phyloP scores from a whole-genome alignment of 64 coral and sea anemone species.

The Catalaphyllia jardinei region DNA sequence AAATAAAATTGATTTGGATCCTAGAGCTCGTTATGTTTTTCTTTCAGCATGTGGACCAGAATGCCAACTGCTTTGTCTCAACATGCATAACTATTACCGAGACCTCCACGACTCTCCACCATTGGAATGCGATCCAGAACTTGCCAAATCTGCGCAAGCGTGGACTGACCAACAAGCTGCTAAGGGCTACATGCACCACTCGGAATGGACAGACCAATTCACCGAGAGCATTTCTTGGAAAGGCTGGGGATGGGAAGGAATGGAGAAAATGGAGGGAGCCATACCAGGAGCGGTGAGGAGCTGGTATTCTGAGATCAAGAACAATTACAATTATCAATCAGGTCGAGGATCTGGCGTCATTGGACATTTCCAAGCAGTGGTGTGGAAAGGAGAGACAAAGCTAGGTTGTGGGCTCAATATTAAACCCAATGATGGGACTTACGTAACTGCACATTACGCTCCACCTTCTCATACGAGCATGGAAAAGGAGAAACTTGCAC shows the following conservation, averaged over 20 bases:
- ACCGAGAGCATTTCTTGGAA: constrained; percentile 83
- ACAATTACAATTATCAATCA: constrained; percentile 40
- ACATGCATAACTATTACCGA: constrained; percentile 61
- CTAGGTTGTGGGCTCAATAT: constrained; percentile 74
- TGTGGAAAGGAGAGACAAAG: constrained; percentile 58
- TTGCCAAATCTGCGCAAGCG: constrained; percentile 44
- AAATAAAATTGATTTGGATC: too few relatives aligned
- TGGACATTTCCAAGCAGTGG: constrained; percentile 72
- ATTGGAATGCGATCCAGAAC: constrained; percentile 32
- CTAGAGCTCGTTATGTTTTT: neutral
- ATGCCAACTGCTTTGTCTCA: constrained; percentile 48
- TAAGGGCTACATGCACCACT: neutral
- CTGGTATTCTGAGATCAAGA: constrained; percentile 97
- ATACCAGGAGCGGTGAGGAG: constrained; percentile 74
- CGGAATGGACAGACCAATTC: constrained; percentile 15
- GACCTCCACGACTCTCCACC: constrained; percentile 44
- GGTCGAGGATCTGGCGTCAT: constrained; percentile 36
- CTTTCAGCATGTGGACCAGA: constrained; percentile 46
- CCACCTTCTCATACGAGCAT: constrained; percentile 48
- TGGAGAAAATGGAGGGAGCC: constrained; percentile 57
- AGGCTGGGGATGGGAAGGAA: constrained; percentile 57
- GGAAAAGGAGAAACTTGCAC: constrained; percentile 26
- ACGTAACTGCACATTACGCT: constrained; percentile 60
- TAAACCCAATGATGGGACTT: constrained; percentile 56
- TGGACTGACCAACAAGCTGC: constrained; percentile 42